Percentiles rank a stretch among this genome's conserved stretches.
These are phyloP conservation scores for Dendroctonus ponderosae DNA, from an alignment of 1,140 invertebrate genomes.

Conservation along the genomic window DNA sequence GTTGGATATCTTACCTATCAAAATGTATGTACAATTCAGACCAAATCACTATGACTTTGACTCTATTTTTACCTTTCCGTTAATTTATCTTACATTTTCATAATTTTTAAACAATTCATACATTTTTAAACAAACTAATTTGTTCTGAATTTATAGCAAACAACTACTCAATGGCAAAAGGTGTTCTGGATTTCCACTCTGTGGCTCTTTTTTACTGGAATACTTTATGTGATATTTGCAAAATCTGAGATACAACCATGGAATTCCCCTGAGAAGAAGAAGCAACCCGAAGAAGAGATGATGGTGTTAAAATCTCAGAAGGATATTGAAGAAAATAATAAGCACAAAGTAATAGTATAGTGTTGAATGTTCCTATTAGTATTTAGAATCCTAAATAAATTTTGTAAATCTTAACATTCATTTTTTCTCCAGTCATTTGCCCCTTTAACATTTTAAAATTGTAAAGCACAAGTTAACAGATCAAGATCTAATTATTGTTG, in stretches of 20 bases:
- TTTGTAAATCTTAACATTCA: too few relatives aligned
- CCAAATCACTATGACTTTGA: neutral
- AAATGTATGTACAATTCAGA: slow-evolving; percentile 40
- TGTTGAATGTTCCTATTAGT: too few relatives aligned
- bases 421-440: too few relatives aligned
- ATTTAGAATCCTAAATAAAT: too few relatives aligned
- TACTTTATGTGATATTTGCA: slow-evolving; percentile 58
- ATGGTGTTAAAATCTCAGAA: slow-evolving; percentile 31
- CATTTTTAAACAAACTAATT: neutral
- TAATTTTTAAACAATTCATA: neutral
- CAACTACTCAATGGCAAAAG: slow-evolving; percentile 63
- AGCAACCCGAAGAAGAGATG: slow-evolving; percentile 33
- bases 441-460: too few relatives aligned
- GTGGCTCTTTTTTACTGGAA: slow-evolving; percentile 56
- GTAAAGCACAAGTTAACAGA: too few relatives aligned
- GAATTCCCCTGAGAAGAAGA: slow-evolving; percentile 54
- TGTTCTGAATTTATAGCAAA: slow-evolving; percentile 57
- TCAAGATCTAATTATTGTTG: too few relatives aligned
- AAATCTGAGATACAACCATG: slow-evolving; percentile 63
- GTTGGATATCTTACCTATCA: slow-evolving; percentile 43
- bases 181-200: slow-evolving; percentile 61
- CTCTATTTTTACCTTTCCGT: neutral
- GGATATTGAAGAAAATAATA: neutral
- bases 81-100: neutral
- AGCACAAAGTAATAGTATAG: too few relatives aligned